Evolutionary conservation across 2,797 vertebrate genomes (phyloP).

Genomic region (Brotogeris chrysoptera): DNA sequence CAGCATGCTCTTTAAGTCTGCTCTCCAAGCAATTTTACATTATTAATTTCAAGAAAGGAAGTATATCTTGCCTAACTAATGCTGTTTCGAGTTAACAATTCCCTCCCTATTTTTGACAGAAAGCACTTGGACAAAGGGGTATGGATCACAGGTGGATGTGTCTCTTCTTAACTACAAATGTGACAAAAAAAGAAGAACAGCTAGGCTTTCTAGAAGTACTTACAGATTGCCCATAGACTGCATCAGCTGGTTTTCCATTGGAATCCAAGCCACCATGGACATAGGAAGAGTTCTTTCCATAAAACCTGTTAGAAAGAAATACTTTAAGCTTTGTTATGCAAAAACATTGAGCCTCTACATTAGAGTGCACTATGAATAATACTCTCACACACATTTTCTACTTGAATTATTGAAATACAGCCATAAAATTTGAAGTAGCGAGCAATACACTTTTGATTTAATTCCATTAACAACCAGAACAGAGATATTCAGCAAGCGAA

Average conservation of each 20-base stretch:
- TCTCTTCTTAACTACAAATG: neutral
- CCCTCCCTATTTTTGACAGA: neutral
- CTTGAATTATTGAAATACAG: neutral
- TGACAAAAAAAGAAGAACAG: neutral
- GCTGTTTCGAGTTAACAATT: neutral
- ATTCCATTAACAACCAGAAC: neutral
- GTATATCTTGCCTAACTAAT: neutral
- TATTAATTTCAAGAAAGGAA: neutral
- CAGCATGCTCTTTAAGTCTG: neutral
- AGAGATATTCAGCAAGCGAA: neutral
- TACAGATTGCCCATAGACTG: slow-evolving; percentile 95
- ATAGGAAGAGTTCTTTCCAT: slow-evolving; percentile 98
- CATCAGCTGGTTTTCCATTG: slow-evolving; percentile 92
- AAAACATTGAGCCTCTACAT: neutral
- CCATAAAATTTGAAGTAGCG: neutral
- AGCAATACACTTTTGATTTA: neutral
- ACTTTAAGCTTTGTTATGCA: neutral
- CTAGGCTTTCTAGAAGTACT: slow-evolving; percentile 49
- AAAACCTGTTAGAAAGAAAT: slow-evolving; percentile 83
- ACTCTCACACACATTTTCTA: neutral
- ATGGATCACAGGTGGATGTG: neutral
- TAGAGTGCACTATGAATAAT: neutral
- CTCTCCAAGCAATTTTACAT: neutral
- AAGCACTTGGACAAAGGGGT: neutral
- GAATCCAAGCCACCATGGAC: slow-evolving; percentile 95